phyloP scores from a whole-genome alignment of 2,888 invertebrate genomes.

The Acronicta psi region DNA sequence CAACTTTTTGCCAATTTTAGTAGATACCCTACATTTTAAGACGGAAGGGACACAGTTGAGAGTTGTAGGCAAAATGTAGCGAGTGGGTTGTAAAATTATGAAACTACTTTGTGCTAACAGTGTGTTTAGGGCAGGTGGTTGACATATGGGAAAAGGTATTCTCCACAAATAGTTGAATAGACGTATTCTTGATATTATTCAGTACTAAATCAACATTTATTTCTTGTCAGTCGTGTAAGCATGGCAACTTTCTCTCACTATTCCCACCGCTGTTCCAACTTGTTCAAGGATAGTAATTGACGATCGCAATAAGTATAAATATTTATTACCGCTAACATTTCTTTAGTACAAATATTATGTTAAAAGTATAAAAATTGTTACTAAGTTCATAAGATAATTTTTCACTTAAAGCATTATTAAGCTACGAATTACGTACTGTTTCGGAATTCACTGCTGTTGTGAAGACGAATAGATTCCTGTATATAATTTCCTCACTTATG shows the following conservation, averaged over 20 bases:
- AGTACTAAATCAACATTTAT: slow-evolving; percentile 28
- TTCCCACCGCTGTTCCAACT: slow-evolving; percentile 60
- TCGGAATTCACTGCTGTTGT: slow-evolving; percentile 55
- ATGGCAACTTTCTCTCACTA: slow-evolving; percentile 48
- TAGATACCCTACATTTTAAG: slow-evolving; percentile 27
- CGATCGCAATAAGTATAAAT: slow-evolving; percentile 74
- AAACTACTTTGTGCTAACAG: slow-evolving; percentile 37
- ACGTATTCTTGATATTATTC: slow-evolving; percentile 15
- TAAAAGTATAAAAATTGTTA: slow-evolving; percentile 81
- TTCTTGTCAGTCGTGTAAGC: slow-evolving; percentile 34
- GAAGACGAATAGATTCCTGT: slow-evolving; percentile 50
- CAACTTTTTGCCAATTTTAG: slow-evolving; percentile 50
- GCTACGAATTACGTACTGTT: slow-evolving; percentile 73
- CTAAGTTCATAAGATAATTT: slow-evolving; percentile 86
- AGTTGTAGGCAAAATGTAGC: slow-evolving; percentile 8
- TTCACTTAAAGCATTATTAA: slow-evolving; percentile 86
- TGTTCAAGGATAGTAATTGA: slow-evolving; percentile 83
- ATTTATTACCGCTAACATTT: slow-evolving; percentile 75
- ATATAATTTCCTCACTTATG: slow-evolving; percentile 36
- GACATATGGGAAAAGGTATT: slow-evolving; percentile 11
- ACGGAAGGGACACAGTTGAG: slow-evolving; percentile 21
- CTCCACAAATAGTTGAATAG: neutral
- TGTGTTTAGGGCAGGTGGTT: slow-evolving; percentile 17
- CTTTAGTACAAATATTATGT: slow-evolving; percentile 78
- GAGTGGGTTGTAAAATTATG: slow-evolving; percentile 31